A percentile compares a stretch with the other conserved stretches of the same genome.
Conservation (phyloP, 2,888 invertebrate genomes). For the Standfussiana lucernea region DNA sequence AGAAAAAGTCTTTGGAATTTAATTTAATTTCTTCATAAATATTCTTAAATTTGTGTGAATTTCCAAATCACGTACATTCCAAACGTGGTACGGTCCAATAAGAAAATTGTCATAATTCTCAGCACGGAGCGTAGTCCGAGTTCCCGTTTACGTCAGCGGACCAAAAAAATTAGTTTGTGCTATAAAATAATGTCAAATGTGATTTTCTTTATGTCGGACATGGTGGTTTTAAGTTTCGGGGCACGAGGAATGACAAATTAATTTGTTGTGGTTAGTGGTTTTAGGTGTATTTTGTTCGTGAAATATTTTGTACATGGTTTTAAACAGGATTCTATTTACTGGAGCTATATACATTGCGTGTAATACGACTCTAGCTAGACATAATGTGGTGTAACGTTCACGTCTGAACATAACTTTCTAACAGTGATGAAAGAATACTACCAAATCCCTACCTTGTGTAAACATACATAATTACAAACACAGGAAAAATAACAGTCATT, state of each 20-base stretch:
- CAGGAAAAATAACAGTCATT: not conserved
- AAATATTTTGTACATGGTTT: conserved; percentile 19
- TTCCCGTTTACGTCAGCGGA: conserved; percentile 45
- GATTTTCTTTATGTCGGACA: conserved; percentile 51
- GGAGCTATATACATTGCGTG: not conserved
- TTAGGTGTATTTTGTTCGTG: conserved; percentile 35
- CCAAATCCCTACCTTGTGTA: not conserved
- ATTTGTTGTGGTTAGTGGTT: conserved; percentile 47
- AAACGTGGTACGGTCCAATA: conserved; percentile 39
- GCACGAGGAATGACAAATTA: conserved; percentile 41
- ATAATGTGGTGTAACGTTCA: not conserved
- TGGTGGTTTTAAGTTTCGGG: conserved; percentile 47
- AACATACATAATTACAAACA: not conserved
- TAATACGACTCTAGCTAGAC: not conserved
- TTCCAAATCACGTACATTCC: conserved; percentile 22
- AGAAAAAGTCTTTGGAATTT: not conserved
- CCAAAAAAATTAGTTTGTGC: conserved; percentile 65
- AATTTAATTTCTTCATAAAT: not conserved
- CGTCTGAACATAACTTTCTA: not conserved
- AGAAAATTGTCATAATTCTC: conserved; percentile 62
- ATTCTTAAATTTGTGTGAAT: conserved; percentile 17
- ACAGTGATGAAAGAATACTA: not conserved
- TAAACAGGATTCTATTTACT: conserved; percentile 8
- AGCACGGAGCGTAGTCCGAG: conserved; percentile 36
- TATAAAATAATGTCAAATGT: conserved; percentile 60